Percentiles rank a stretch among this genome's conserved stretches.
phyloP scores from a whole-genome alignment of 2,113 vertebrate genomes.

The Channa maculata region DNA sequence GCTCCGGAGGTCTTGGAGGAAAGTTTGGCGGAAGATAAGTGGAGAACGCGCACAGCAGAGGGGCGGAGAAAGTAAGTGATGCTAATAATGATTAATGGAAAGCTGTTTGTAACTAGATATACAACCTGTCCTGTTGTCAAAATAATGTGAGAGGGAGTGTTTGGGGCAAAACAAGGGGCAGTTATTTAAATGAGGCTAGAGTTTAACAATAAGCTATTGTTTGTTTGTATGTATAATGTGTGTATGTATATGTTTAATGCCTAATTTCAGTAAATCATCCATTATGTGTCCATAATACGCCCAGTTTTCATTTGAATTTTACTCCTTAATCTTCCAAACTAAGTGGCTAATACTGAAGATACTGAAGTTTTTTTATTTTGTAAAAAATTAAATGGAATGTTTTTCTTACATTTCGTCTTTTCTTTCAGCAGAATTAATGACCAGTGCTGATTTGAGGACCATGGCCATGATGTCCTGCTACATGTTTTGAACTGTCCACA shows the following conservation, averaged over 20 bases:
- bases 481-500: conserved; percentile 64
- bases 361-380: too few relatives aligned
- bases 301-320: too few relatives aligned
- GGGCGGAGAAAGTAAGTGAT: conserved; percentile 46
- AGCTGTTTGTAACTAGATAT: neutral
- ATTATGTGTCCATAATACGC: too few relatives aligned
- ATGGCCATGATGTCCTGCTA: conserved; percentile 78
- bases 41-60: conserved; percentile 8
- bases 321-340: too few relatives aligned
- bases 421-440: conserved; percentile 62
- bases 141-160: neutral
- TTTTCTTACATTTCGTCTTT: conserved; percentile 16
- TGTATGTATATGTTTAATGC: too few relatives aligned
- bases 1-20: conserved; percentile 54
- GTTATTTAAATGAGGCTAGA: neutral
- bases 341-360: too few relatives aligned
- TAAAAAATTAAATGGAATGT: too few relatives aligned
- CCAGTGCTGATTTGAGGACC: conserved; percentile 66
- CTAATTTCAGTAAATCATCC: neutral
- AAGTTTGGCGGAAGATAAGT: conserved; percentile 58
- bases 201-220: neutral
- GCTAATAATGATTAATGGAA: neutral
- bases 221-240: neutral
- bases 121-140: neutral
- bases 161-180: neutral